Conservation (phyloP, 2,888 invertebrate genomes). For the Agrochola circellaris region DNA sequence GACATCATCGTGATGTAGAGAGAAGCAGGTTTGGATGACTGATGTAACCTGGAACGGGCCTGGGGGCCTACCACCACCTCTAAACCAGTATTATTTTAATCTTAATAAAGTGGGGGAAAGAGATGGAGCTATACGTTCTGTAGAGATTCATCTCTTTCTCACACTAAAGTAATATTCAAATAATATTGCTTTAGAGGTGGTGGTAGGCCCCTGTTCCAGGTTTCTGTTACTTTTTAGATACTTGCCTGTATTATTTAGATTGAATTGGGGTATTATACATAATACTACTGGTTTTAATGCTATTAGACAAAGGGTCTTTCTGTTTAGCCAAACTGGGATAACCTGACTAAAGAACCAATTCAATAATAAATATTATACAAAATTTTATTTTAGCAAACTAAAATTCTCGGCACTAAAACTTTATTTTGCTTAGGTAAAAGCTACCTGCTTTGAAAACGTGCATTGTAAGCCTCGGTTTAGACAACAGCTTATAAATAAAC, state of each 20-base stretch:
- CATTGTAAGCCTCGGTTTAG: conserved; percentile 38
- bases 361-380: conserved; percentile 23
- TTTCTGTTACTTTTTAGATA: background rate
- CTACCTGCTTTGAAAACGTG: conserved; percentile 44
- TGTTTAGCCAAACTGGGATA: background rate
- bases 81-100: too few species aligned
- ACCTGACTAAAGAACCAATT: background rate
- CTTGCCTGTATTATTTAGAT: background rate
- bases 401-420: conserved; percentile 34
- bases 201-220: too few species aligned
- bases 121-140: too few species aligned
- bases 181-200: too few species aligned
- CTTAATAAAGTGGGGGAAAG: too few species aligned
- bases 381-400: conserved; percentile 11
- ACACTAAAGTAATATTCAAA: too few species aligned
- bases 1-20: background rate
- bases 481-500: conserved; percentile 74
- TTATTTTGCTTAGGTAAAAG: conserved; percentile 34
- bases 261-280: background rate
- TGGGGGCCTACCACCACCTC: too few species aligned
- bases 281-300: background rate
- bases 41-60: background rate
- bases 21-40: background rate
- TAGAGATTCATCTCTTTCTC: too few species aligned
- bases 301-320: background rate